phyloP scores from a whole-genome alignment of 2,113 vertebrate genomes.

The Ariopsis seemanni region DNA sequence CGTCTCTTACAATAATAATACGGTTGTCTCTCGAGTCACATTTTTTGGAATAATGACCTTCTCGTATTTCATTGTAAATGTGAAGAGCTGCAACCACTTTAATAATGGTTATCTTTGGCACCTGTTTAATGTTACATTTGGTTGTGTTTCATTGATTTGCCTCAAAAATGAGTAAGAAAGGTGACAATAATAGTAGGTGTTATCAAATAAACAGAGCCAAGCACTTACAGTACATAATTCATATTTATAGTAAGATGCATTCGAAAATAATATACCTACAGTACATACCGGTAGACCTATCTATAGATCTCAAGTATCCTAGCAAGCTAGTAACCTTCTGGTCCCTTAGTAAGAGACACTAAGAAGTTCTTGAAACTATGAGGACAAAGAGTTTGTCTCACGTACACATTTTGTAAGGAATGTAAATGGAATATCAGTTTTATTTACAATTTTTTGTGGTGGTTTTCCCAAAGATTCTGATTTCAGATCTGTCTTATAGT shows the following conservation, averaged over 20 bases:
- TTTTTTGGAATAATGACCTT: background rate
- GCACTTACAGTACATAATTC: background rate
- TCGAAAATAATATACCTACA: background rate
- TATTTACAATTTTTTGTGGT: background rate
- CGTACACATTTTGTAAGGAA: background rate
- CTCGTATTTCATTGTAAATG: background rate
- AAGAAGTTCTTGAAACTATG: background rate
- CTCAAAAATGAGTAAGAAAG: background rate
- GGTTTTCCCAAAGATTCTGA: too few relatives aligned
- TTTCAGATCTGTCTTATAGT: background rate
- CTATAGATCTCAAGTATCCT: background rate
- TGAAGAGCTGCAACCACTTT: background rate
- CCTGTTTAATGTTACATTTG: background rate
- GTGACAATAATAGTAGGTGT: background rate
- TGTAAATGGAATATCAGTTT: background rate
- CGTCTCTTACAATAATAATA: background rate
- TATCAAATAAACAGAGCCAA: background rate
- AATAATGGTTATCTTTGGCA: background rate
- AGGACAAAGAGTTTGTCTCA: background rate
- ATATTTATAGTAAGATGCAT: background rate
- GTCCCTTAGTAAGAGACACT: background rate
- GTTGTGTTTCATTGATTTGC: background rate
- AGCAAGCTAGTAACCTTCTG: background rate
- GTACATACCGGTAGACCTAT: background rate
- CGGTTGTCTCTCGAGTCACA: background rate